These are phyloP conservation scores for Noctua comes DNA, from an alignment of 2,888 invertebrate species.

Conservation along the genomic window DNA sequence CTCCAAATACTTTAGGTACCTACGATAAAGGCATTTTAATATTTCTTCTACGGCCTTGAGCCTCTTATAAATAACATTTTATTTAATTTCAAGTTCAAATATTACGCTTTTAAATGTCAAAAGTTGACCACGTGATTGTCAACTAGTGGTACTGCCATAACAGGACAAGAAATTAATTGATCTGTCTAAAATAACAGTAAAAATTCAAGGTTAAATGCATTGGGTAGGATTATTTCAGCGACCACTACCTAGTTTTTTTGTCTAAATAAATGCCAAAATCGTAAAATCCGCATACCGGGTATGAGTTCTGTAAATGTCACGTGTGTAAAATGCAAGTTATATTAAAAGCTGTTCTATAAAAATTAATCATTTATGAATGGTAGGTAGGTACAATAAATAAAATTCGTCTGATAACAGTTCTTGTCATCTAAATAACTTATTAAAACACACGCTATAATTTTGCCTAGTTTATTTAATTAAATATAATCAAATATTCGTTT, in stretches of 20 bases:
- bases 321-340: not conserved
- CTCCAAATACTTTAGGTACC: not conserved
- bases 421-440: not conserved
- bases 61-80: slow-evolving; percentile 19
- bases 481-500: not conserved
- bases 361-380: not conserved
- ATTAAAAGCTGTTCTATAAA: not conserved
- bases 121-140: slow-evolving; percentile 4
- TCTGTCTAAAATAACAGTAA: slow-evolving; percentile 45
- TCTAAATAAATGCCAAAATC: slow-evolving; percentile 12
- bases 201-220: slow-evolving; percentile 14
- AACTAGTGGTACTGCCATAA: slow-evolving; percentile 7
- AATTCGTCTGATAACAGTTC: not conserved
- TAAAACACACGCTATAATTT: not conserved
- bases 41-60: slow-evolving; percentile 35
- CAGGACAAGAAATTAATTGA: slow-evolving; percentile 9
- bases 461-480: not conserved
- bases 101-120: slow-evolving; percentile 41
- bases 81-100: slow-evolving; percentile 35
- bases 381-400: not conserved
- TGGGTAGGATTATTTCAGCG: not conserved
- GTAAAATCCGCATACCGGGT: not conserved
- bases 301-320: slow-evolving; percentile 16
- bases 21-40: slow-evolving; percentile 1
- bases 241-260: not conserved